A percentile compares a stretch with the other conserved stretches of the same genome.
phyloP scores from a whole-genome alignment of 2,797 vertebrate species.

The Vespertilio murinus region DNA sequence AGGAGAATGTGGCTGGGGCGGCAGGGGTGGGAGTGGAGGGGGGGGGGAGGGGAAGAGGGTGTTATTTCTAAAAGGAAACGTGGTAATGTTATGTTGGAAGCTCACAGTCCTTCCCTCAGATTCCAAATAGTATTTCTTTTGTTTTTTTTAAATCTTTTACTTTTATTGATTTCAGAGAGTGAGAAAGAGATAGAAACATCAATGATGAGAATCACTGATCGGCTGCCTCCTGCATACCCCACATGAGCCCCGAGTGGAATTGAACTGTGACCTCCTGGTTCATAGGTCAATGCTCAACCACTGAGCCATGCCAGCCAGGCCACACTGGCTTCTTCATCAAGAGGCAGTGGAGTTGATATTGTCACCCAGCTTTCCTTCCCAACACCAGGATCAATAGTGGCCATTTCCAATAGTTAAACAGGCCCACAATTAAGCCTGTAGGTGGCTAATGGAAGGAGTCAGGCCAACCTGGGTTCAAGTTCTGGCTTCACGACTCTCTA shows the following conservation, averaged over 20 bases:
- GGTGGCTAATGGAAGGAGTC: not conserved
- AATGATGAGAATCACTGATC: no score
- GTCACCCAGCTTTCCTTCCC: conserved; percentile 17
- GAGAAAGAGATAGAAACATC: no score
- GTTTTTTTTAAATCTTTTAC: no score
- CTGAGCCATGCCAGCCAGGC: not conserved
- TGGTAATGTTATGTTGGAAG: conserved; percentile 1
- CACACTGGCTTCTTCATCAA: not conserved
- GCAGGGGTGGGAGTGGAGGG: no score
- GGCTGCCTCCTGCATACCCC: no score
- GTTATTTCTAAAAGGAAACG: conserved; percentile 31
- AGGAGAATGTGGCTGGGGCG: not conserved
- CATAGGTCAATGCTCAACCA: no score
- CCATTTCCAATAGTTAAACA: not conserved
- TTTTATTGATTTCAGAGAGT: no score
- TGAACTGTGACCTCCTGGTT: no score
- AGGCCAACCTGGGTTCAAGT: not conserved
- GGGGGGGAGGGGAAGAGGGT: not conserved
- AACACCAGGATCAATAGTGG: conserved; percentile 2
- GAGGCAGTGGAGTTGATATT: not conserved
- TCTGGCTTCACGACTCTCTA: not conserved
- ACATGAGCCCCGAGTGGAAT: no score
- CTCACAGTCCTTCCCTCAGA: not conserved
- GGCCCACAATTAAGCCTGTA: conserved; percentile 1
- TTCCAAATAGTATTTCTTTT: not conserved